These are phyloP conservation scores for Acrocephalus arundinaceus DNA, from an alignment of 2,113 vertebrate genomes.

Conservation along the genomic window DNA sequence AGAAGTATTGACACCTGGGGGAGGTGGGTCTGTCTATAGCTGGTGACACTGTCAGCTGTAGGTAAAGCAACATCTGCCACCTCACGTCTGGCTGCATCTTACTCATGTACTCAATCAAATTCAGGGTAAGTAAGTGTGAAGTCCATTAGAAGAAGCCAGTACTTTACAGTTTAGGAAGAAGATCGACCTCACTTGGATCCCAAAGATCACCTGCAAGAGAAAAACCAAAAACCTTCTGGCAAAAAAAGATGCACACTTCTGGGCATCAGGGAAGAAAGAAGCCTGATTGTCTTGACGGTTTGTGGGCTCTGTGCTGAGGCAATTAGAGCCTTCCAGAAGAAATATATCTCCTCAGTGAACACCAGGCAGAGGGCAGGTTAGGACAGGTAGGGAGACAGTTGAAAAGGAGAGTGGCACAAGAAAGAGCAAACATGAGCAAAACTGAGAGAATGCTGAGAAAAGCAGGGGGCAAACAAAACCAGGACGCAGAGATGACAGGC, in stretches of 20 bases:
- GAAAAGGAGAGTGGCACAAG: neutral
- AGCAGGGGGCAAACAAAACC: neutral
- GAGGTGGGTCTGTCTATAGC: neutral
- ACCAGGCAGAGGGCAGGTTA: neutral
- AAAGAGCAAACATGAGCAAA: neutral
- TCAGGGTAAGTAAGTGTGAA: neutral
- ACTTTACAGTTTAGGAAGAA: neutral
- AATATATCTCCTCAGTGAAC: neutral
- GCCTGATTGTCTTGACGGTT: neutral
- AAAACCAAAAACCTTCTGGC: too few relatives aligned
- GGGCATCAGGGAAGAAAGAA: neutral
- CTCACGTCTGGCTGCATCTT: neutral
- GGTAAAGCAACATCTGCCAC: neutral
- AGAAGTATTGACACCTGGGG: neutral
- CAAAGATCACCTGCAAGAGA: neutral
- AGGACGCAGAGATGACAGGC: neutral
- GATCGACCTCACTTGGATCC: neutral
- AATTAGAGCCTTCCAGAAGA: neutral
- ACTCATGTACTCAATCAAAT: neutral
- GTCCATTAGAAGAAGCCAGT: neutral
- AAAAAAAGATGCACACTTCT: neutral
- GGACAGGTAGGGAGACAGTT: fast-evolving
- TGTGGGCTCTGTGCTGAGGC: neutral
- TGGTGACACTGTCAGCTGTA: neutral
- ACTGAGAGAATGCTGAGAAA: neutral